Evolutionary conservation across 2,113 vertebrate species (phyloP), one percentile per base, ranked within the genome.

Genomic region (Galemys pyrenaicus): DNA sequence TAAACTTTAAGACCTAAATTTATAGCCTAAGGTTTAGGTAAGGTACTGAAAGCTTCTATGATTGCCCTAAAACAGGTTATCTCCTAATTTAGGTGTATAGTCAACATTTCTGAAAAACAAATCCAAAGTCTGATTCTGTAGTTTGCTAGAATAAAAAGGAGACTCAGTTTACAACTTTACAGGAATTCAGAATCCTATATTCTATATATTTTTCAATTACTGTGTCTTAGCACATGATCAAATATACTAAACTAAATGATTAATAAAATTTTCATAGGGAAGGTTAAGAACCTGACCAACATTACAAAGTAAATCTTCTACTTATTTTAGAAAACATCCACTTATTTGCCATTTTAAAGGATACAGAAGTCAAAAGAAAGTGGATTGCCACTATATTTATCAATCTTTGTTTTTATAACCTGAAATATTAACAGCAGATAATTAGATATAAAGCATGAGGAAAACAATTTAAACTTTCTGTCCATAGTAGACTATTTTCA

Each of bases 331-430:
- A 77, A 84, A 89, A 58, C 11, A 75, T 39, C 32, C 6, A 35
- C 77, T 77, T 78, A n/a, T 79, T 56, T 79, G 5, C 30, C 79
- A 71, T 85, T 79, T 78, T 90, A 85, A 94, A 94, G 65, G 37
- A 64, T 5, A 73, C 46, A 64, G 79, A 70, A 67, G 6, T 44
- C 24, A 64, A 81, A 65, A 92, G 12, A 39, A 58, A 67, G 35
- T 74, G 74, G 54, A 60, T 37, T 54, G 6, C 44, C 64, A 78
- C 30, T 46, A 90, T 37, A 62, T 71, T 85, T 62, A 71, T 44
- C 56, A 58, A 26, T 75, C 24, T 91, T 83, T 89, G 41, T 64
- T 86, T 80, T 85, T 71, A 44, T 60, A 90, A 62, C 35, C 41
- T 46, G 22, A 90, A 84, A 90, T 71, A 54, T 24, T 79, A 73